Evolutionary conservation across 2,888 invertebrate species (phyloP), one percentile per base, ranked within the genome.

Genomic region (Drosophila recens): DNA sequence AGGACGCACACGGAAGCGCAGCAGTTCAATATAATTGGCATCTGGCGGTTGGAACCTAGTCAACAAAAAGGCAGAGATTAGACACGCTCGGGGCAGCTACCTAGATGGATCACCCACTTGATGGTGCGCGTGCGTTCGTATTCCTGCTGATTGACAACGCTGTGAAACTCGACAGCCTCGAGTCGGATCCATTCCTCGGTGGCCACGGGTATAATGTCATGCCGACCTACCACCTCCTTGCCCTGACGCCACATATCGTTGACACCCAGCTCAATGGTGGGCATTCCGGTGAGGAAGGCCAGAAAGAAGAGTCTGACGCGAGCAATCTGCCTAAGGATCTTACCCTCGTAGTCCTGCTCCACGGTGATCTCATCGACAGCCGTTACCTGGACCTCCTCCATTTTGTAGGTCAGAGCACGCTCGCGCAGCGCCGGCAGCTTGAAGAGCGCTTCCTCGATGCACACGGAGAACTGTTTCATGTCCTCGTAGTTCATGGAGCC

Each of bases 111-210:
- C 27, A 80, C 83, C 91, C 93, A 97, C 97, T 96, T 97, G 87
- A 97, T 97, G 75, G 96, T 96, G 92, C 96, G 96, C 45, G 96
- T 95, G 74, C 94, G 94, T 75, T 97, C 95, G 92, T 98, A 99
- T 86, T 98, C 97, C 71, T 97, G 96, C 85, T 96, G 96, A 90
- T 98, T 97, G 56, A 99, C 97, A 91, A 97, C 97, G 61, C 96
- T 96, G 93, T 99, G 99, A 93, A 99, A 98, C 93, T 99, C 98
- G 0, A 97, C 95, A 53, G 96, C 95, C 93, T 99, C 99, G 61
- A 99, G 95, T 43, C 98, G 95, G 90, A 99, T 99, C 99, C 99
- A 99, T 93, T 99, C 98, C 93, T 99, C 99, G 0, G 99, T 99
- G 72, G 97, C 97, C 17, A 98, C 98, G 23, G 99, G 99, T 91